Evolutionary conservation across 1,140 invertebrate species (phyloP), one percentile per base, ranked within the genome.

Genomic region (Bombus confusus): DNA sequence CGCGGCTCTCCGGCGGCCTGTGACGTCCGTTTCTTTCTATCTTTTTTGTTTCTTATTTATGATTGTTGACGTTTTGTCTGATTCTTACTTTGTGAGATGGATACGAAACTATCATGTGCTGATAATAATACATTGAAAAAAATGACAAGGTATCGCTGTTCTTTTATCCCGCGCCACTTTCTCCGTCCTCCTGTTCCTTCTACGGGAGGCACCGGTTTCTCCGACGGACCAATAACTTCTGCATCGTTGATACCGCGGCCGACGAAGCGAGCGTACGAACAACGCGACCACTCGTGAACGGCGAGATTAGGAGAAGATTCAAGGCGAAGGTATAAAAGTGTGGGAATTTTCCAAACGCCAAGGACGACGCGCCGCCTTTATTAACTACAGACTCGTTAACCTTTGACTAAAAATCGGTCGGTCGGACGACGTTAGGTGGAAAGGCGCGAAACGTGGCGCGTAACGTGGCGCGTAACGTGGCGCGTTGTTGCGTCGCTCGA

Each of bases 51-150:
- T 89, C 81, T 91, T 57, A 92, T 92, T 93, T 91, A 90, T 88
- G 86, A 89, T 90, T 92, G 88, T 93, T 91, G 86, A 92, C 85
- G 85, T 84, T 92, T 92, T 75, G 86, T 94, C 90, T 64, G 74
- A 88, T 91, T 90, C 83, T 92, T 92, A 92, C 74, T 92, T 92
- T 92, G 91, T 92, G 89, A 91, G 83, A 93, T 90, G 87, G 90
- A 94, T 93, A 90, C 90, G 86, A 94, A 90, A 94, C 93, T 94
- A 94, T 92, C 94, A 94, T 94, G 94, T 94, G 94, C 92, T 94
- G 93, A 95, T 95, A 94, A 94, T 93, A 93, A 94, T 89, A 94
- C 90, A 90, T 91, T 92, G 83, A 94, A 94, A 94, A 94, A 94
- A 94, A 93, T 87, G 73, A 86, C 52, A 80, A 68, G 57, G 12